phyloP scores from a whole-genome alignment of 2,113 vertebrate genomes.

The Larimichthys polyactis region DNA sequence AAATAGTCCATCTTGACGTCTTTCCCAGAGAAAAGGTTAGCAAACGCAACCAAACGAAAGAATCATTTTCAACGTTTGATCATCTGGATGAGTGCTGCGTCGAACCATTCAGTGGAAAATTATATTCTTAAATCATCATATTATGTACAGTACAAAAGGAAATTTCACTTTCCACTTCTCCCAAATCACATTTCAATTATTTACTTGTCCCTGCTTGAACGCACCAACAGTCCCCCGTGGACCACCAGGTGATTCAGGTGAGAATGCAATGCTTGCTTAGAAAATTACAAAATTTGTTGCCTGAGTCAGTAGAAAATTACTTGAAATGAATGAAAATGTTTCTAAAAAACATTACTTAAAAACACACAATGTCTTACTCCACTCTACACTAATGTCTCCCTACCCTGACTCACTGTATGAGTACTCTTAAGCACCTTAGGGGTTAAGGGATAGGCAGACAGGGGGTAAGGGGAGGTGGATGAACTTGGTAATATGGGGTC shows the following conservation, averaged over 20 bases:
- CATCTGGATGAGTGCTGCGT: background rate
- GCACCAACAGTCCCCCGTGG: background rate
- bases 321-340: background rate
- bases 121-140: background rate
- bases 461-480: constrained; percentile 37
- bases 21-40: background rate
- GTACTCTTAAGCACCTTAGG: constrained; percentile 33
- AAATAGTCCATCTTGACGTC: background rate
- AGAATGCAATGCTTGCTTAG: background rate
- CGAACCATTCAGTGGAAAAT: no score
- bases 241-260: background rate
- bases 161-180: background rate
- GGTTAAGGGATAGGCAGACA: constrained; percentile 17
- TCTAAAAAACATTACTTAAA: background rate
- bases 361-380: background rate
- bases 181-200: background rate
- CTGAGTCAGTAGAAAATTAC: background rate
- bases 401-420: background rate
- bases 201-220: background rate
- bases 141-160: background rate
- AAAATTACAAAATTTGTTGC: background rate
- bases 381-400: background rate
- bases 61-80: no score
- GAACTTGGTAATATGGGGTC: constrained; percentile 61
- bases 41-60: background rate